These are phyloP conservation scores for Pelvicachromis taeniatus DNA, from an alignment of 2,113 vertebrate genomes.

Conservation along the genomic window DNA sequence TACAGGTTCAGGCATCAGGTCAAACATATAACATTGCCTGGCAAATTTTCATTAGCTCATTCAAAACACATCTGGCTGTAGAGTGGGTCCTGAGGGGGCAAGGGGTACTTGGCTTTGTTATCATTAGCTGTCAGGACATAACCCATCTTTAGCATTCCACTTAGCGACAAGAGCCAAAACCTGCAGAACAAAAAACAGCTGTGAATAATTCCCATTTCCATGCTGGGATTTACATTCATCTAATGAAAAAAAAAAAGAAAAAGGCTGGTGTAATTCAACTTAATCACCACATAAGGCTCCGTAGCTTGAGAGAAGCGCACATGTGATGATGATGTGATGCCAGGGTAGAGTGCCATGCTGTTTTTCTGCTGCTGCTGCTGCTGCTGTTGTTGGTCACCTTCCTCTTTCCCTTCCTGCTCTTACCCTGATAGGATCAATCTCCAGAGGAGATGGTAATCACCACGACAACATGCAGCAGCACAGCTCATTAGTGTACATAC, in stretches of 20 bases:
- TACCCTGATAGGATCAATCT: slow-evolving; percentile 50
- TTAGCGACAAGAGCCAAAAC: slow-evolving; percentile 38
- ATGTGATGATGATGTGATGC: neutral
- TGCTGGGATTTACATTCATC: slow-evolving; percentile 39
- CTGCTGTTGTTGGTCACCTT: slow-evolving; percentile 23
- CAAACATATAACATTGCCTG: slow-evolving; percentile 35
- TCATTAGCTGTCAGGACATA: slow-evolving; percentile 61
- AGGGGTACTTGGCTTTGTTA: slow-evolving; percentile 45
- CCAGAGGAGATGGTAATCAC: slow-evolving; percentile 62
- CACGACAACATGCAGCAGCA: slow-evolving; percentile 51
- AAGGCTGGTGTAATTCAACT: slow-evolving; percentile 43
- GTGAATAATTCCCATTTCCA: slow-evolving; percentile 56
- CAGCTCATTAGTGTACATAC: slow-evolving; percentile 67
- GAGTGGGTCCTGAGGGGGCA: slow-evolving; percentile 17
- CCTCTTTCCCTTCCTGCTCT: slow-evolving; percentile 25
- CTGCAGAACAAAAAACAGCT: slow-evolving; percentile 49
- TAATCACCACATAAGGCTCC: slow-evolving; percentile 12
- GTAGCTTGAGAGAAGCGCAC: neutral
- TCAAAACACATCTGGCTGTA: slow-evolving; percentile 59
- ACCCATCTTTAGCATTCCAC: slow-evolving; percentile 43
- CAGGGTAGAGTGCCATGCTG: slow-evolving; percentile 10
- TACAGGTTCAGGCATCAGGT: slow-evolving; percentile 10
- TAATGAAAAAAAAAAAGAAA: neutral
- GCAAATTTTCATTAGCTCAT: slow-evolving; percentile 56
- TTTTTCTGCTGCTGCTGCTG: slow-evolving; percentile 1